A percentile compares a stretch with the other conserved stretches of the same genome.
Conservation (phyloP, 2,113 vertebrate genomes). For the Drymodes brunneopygia region DNA sequence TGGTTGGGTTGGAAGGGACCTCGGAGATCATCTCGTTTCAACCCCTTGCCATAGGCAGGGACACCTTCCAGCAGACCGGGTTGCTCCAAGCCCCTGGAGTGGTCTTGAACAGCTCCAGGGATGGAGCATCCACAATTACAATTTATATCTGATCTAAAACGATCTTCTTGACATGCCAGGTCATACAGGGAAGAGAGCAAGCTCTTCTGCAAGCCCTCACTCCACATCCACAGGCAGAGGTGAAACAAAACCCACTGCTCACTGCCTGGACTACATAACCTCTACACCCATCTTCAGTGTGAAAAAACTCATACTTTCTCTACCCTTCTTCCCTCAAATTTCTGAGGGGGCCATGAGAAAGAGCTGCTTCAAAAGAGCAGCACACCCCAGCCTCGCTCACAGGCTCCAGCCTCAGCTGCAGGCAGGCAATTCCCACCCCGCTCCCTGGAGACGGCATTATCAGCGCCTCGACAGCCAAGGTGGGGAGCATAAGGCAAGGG, state of each 20-base stretch:
- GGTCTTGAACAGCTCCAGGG: background rate
- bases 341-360: background rate
- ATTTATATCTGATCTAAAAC: background rate
- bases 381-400: background rate
- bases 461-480: background rate
- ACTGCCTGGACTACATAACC: fast-evolving
- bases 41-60: fast-evolving
- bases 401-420: background rate
- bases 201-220: background rate
- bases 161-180: background rate
- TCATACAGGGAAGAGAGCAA: background rate
- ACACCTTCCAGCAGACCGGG: background rate
- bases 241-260: background rate
- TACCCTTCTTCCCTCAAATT: background rate
- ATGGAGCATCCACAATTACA: background rate
- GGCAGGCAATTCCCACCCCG: background rate
- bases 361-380: background rate
- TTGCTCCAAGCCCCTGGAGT: background rate
- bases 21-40: fast-evolving
- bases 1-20: background rate
- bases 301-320: background rate
- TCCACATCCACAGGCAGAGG: background rate
- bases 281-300: background rate
- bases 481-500: slow-evolving; percentile 23
- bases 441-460: slow-evolving; percentile 5